Conservation (phyloP, 2,888 invertebrate species). For the Camptogramma bilineatum region DNA sequence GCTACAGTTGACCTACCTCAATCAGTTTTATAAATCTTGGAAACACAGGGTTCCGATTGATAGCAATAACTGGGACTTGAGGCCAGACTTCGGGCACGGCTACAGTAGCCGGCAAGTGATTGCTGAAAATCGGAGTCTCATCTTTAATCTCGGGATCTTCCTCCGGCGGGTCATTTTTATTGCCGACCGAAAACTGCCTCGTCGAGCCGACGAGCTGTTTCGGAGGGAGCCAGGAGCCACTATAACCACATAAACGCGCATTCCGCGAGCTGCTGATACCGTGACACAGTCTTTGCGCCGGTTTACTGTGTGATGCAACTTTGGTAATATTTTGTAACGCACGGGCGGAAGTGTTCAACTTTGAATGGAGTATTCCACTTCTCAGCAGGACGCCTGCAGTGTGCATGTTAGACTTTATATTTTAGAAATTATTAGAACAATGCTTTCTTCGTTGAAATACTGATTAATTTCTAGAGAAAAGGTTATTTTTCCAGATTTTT, state of each 20-base stretch:
- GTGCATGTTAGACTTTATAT: slow-evolving; percentile 64
- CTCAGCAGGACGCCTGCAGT: slow-evolving; percentile 69
- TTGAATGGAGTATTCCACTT: slow-evolving; percentile 66
- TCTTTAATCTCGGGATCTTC: slow-evolving; percentile 70
- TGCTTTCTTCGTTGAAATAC: slow-evolving; percentile 57
- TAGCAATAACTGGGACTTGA: slow-evolving; percentile 97
- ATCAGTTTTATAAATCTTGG: slow-evolving; percentile 99
- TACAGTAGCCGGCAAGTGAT: slow-evolving; percentile 93
- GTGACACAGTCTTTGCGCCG: slow-evolving; percentile 56
- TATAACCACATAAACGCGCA: slow-evolving; percentile 58
- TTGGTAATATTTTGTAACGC: slow-evolving; percentile 69
- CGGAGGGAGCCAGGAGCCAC: slow-evolving; percentile 46
- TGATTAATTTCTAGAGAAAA: slow-evolving; percentile 44
- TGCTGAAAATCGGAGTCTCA: slow-evolving; percentile 78
- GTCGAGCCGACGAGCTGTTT: slow-evolving; percentile 47
- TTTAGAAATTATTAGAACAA: slow-evolving; percentile 16
- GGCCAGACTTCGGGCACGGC: slow-evolving; percentile 99
- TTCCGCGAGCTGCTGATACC: slow-evolving; percentile 45
- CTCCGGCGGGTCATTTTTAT: slow-evolving; percentile 71
- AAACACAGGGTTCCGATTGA: slow-evolving; percentile 97
- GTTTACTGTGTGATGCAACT: slow-evolving; percentile 77
- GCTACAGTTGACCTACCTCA: slow-evolving; percentile 86
- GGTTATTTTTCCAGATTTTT: slow-evolving; percentile 80
- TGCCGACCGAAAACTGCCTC: slow-evolving; percentile 67
- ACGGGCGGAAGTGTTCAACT: slow-evolving; percentile 60